These are phyloP conservation scores for Heliconius melpomene DNA, from an alignment of 1,140 invertebrate genomes.

Conservation along the genomic window DNA sequence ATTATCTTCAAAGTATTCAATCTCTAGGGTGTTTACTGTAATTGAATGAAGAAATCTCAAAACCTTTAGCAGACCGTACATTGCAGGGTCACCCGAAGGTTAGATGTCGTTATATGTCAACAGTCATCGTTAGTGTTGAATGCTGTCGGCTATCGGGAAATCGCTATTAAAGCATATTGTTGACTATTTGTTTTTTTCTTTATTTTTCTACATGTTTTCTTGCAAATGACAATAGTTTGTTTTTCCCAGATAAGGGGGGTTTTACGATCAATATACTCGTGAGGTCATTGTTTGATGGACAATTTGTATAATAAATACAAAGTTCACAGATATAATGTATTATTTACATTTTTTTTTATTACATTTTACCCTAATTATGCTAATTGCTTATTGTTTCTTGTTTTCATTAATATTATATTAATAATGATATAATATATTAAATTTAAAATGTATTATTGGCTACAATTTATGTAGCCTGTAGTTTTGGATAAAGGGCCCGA, in stretches of 20 bases:
- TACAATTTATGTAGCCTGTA: too few species aligned
- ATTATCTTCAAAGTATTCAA: background rate
- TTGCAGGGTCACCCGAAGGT: conserved; percentile 30
- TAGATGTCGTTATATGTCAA: conserved; percentile 26
- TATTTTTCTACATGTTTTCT: conserved; percentile 3
- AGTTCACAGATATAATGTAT: background rate
- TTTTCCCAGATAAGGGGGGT: background rate
- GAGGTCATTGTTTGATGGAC: background rate
- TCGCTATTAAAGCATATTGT: conserved; percentile 18
- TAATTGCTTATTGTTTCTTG: background rate
- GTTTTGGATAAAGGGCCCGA: too few species aligned
- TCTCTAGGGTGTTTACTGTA: background rate
- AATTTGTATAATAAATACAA: background rate
- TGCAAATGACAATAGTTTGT: conserved; percentile 5
- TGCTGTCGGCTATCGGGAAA: conserved; percentile 33
- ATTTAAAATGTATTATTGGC: too few species aligned
- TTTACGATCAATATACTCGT: conserved; percentile 8
- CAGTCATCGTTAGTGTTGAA: conserved; percentile 29
- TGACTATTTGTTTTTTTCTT: conserved; percentile 14
- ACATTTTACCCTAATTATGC: background rate
- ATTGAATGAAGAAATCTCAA: conserved; percentile 1
- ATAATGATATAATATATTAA: too few species aligned
- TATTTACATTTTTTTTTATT: background rate
- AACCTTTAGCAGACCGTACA: background rate
- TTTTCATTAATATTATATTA: background rate